Conservation (phyloP, 2,797 vertebrate genomes). For the Mico argentatus region DNA sequence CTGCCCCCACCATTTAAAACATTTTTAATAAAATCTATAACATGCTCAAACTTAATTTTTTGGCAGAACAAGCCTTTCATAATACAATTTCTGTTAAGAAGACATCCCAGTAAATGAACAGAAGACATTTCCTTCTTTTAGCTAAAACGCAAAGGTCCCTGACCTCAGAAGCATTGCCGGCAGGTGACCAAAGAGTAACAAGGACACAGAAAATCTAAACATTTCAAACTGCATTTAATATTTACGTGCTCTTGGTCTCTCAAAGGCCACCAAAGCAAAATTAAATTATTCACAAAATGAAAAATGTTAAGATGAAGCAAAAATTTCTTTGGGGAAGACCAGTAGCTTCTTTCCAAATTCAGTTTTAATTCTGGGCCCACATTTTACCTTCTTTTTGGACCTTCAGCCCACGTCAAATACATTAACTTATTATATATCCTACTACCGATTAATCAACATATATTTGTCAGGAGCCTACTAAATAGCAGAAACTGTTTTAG, state of each 20-base stretch:
- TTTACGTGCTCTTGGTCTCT: neutral
- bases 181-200: neutral
- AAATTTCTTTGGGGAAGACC: neutral
- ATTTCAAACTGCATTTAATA: neutral
- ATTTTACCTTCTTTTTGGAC: neutral
- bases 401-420: constrained; percentile 20
- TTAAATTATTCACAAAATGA: neutral
- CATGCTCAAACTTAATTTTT: neutral
- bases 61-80: neutral
- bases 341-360: constrained; percentile 15
- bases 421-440: neutral
- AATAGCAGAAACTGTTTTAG: neutral
- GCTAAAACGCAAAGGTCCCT: neutral
- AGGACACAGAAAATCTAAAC: neutral
- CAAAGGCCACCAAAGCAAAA: neutral
- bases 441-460: neutral
- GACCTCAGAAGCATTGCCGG: neutral
- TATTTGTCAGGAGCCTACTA: neutral
- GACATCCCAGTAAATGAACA: neutral
- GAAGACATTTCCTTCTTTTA: neutral
- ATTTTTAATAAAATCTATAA: neutral
- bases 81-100: neutral
- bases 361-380: neutral
- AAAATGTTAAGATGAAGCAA: neutral
- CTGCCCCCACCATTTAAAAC: neutral